A percentile compares a stretch with the other conserved stretches of the same genome.
phyloP scores from a whole-genome alignment of 2,888 invertebrate genomes.

The Rotaria magnacalcarata region DNA sequence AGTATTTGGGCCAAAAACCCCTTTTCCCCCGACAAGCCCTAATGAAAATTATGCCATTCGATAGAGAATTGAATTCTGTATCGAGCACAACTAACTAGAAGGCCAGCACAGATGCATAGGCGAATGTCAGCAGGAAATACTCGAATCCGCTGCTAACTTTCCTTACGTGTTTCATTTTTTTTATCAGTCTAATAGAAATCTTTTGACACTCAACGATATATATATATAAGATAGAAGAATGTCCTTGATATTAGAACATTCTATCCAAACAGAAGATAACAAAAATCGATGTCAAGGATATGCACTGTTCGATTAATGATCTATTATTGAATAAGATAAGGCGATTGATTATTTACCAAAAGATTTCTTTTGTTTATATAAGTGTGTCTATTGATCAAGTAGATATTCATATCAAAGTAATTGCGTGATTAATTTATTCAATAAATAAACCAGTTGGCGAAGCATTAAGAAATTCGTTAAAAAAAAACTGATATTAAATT shows the following conservation, averaged over 20 bases:
- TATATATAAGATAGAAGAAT: background rate
- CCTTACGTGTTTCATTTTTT: too few relatives aligned
- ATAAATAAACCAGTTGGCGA: background rate
- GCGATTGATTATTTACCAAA: background rate
- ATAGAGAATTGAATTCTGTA: too few relatives aligned
- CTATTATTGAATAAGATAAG: conserved; percentile 14
- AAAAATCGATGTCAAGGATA: background rate
- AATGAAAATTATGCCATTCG: too few relatives aligned
- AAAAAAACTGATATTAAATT: conserved; percentile 1
- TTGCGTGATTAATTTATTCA: background rate
- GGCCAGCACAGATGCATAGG: too few relatives aligned
- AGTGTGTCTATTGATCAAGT: background rate
- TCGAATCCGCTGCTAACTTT: too few relatives aligned
- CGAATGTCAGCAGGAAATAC: too few relatives aligned
- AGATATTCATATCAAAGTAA: background rate
- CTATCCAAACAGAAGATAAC: background rate
- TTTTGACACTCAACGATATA: too few relatives aligned
- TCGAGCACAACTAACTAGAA: too few relatives aligned
- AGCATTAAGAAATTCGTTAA: background rate
- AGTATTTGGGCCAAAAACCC: too few relatives aligned
- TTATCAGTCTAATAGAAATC: too few relatives aligned
- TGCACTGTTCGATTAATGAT: background rate
- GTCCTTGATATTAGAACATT: background rate
- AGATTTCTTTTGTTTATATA: background rate
- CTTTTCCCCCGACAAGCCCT: too few relatives aligned